Evolutionary conservation across 2,797 vertebrate species (phyloP).

Genomic region (Graptemys geographica): DNA sequence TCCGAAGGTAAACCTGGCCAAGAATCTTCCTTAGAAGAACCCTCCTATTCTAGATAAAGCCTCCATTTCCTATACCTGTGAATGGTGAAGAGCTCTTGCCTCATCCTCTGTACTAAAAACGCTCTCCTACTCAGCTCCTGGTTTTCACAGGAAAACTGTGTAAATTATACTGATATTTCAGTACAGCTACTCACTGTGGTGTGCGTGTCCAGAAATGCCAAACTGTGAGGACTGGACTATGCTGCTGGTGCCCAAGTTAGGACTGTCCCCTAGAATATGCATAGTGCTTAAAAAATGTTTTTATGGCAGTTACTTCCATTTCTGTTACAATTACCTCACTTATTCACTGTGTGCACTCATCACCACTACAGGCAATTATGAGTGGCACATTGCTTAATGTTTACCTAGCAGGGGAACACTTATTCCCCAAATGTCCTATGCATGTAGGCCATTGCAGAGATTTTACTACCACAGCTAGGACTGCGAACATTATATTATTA

Average conservation of each 20-base stretch:
- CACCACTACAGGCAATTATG: neutral
- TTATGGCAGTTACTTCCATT: rapidly evolving
- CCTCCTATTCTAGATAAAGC: neutral
- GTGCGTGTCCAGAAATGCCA: neutral
- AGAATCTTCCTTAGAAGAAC: neutral
- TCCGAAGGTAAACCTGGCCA: neutral
- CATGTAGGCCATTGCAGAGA: neutral
- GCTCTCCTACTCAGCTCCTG: neutral
- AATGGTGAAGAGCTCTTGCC: neutral
- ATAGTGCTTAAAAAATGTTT: rapidly evolving
- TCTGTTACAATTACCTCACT: neutral
- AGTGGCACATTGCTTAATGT: neutral
- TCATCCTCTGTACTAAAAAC: neutral
- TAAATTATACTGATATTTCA: too few relatives aligned
- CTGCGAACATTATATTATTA: rapidly evolving
- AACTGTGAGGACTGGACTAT: neutral
- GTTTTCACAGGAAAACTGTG: neutral
- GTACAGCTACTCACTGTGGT: neutral
- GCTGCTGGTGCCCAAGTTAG: neutral
- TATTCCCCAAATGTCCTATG: neutral
- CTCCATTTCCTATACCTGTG: neutral
- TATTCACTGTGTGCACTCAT: neutral
- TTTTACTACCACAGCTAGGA: neutral
- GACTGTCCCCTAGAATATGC: neutral
- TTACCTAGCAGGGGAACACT: neutral